Conservation (phyloP, 1,140 invertebrate genomes). For the Hypsibius dujardini region DNA sequence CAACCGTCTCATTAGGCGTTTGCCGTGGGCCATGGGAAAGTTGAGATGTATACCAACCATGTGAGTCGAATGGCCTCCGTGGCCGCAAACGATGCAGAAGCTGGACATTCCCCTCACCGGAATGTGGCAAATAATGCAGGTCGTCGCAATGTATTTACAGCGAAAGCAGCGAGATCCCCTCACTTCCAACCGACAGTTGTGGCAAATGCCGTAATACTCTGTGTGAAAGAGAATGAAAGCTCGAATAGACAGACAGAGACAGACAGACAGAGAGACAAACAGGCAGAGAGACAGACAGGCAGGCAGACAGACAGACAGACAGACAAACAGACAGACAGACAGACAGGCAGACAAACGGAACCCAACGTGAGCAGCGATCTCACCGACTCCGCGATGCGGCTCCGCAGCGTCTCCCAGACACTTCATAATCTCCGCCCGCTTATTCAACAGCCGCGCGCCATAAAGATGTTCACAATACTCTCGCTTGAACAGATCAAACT, state of each 20-base stretch:
- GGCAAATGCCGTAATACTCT: conserved; percentile 57
- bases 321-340: no score
- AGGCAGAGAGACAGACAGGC: neutral
- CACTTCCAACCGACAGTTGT: conserved; percentile 42
- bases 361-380: neutral
- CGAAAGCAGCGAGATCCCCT: conserved; percentile 40
- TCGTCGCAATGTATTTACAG: conserved; percentile 51
- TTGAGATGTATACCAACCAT: conserved; percentile 34
- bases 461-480: conserved; percentile 31
- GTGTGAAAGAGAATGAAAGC: conserved; percentile 21
- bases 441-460: conserved; percentile 29
- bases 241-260: neutral
- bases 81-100: conserved; percentile 65
- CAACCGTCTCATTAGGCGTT: no score
- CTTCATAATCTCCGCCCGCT: conserved; percentile 29
- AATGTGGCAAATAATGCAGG: conserved; percentile 64
- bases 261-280: neutral
- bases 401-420: conserved; percentile 25
- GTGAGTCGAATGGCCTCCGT: conserved; percentile 70
- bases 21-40: no score
- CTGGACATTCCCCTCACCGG: conserved; percentile 60
- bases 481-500: conserved; percentile 30
- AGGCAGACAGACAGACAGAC: neutral
- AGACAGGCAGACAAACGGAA: no score
- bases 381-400: conserved; percentile 28